Base-by-base conservation (phyloP, 1,140 invertebrate species). In the Solenopsis fugax region DNA sequence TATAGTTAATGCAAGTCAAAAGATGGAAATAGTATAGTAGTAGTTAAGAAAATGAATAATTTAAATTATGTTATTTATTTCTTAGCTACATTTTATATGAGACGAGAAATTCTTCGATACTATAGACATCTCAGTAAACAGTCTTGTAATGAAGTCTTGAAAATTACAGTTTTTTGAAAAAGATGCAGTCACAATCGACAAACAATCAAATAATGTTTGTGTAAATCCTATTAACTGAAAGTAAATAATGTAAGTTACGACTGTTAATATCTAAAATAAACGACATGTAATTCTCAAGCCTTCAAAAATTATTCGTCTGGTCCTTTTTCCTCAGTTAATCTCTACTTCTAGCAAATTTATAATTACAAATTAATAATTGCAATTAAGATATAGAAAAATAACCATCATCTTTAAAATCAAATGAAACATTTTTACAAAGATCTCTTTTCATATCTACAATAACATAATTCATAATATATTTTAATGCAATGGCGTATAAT, bases 21-120 rank as follows among this genome's bases (percentile, higher is more conserved):
- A 76, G 52, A 54, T 89, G 86, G 64, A 86, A 76, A 92, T 90
- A 87, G 86, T 67, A 89, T 90, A 91, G 58, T 85, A 87, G 89
- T 93, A 91, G 88, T 88, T 91, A 91, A 85, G 71, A 64, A 90
- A 89, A 87, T 93, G 80, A 92, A 92, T 87, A 85, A 88, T 93
- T 93, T 93, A 92, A 93, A 93, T 92, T 93, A 92, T 92, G 92
- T 94, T 94, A 94, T 94, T 94, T 93, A 93, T 94, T 93, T 92
- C 84, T 93, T 93, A 94, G 89, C 88, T 90, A 91, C 82, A 81
- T 88, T 93, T 92, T 93, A 90, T 93, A 91, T 92, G 65, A 85
- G 69, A 90, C 54, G 56, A 41, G 41, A 88, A 71, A 52, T 34
- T 71, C n/a, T 81, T 37, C 37, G 77, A 58, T 84, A 87, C 64